Evolutionary conservation across 2,113 vertebrate species (phyloP), one percentile per base, ranked within the genome.

Genomic region (Rhinoderma darwinii): DNA sequence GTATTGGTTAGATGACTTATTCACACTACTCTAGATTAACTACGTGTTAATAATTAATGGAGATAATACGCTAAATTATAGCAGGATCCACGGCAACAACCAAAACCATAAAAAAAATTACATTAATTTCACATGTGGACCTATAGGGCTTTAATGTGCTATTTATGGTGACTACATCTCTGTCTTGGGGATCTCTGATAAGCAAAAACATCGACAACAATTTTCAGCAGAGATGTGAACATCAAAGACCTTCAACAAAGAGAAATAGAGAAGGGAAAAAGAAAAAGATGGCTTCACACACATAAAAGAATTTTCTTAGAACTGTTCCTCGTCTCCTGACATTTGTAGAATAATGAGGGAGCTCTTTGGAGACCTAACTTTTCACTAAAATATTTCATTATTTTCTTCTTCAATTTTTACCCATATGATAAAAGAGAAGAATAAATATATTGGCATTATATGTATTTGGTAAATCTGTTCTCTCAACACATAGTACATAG

Each of bases 331-430:
- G 32, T 84, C 70, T 84, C 83, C 83, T 84, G 83, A 75, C 83
- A 84, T 61, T 84, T 76, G 35, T 44, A 75, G 70, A 43, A 84
- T 76, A 75, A 59, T 84, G 22, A 84, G 83, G 41, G 35, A 30
- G 22, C 70, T 84, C 27, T 84, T 76, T 76, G 18, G 70, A 76
- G 20, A 73, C 72, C n/a, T 37, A 43, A 44, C 72, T 76, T 73
- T 61, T 61, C 51, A 27, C 27, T 61, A 39, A 84, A 82, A 82
- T 41, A 72, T 72, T 72, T 72, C 79, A 66, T 59, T 35, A 56
- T 44, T 37, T 18, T 6, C 54, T 44, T 63, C 37, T 39, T 39
- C 2, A 17, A 43, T 20, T 74, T 56, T 56, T 35, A 56, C 20
- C 72, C 44, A 59, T 41, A 32, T n/a, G 66, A 35, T 39, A 68